Evolutionary conservation across 2,113 vertebrate genomes (phyloP).

Genomic region (Bathybates hornii): DNA sequence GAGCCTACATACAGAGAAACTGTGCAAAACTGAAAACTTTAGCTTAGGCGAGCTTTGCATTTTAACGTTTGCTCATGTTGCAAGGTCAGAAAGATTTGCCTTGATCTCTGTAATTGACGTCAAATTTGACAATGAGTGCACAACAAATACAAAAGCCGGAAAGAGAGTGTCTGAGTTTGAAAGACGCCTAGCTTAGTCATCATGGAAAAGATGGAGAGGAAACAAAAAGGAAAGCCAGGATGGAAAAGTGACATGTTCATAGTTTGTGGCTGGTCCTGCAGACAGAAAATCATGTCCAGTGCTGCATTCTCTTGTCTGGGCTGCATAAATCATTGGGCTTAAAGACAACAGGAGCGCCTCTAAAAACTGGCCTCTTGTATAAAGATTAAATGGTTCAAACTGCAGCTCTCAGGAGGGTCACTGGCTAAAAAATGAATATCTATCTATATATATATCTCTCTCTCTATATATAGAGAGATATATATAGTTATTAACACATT

Average conservation of each 20-base stretch:
- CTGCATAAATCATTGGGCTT: neutral
- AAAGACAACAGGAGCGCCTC: neutral
- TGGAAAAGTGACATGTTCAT: neutral
- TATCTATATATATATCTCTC: no score
- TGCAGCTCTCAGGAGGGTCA: neutral
- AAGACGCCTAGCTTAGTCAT: constrained; percentile 4
- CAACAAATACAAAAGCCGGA: constrained; percentile 46
- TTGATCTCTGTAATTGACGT: neutral
- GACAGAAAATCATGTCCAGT: neutral
- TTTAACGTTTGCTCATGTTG: neutral
- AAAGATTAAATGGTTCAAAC: neutral
- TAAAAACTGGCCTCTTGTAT: neutral
- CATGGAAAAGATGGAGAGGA: constrained; percentile 23
- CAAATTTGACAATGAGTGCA: neutral
- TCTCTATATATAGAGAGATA: neutral
- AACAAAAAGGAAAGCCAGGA: neutral
- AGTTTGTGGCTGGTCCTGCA: neutral
- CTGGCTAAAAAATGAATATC: neutral
- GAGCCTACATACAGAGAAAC: neutral
- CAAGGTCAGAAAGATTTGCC: neutral
- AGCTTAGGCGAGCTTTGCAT: neutral
- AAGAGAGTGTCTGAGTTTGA: neutral
- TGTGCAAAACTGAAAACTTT: neutral
- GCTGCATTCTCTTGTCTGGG: neutral
- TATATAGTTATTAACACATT: neutral